Evolutionary conservation across 2,797 vertebrate species (phyloP), one percentile per base, ranked within the genome.

Genomic region (Eospalax fontanierii): DNA sequence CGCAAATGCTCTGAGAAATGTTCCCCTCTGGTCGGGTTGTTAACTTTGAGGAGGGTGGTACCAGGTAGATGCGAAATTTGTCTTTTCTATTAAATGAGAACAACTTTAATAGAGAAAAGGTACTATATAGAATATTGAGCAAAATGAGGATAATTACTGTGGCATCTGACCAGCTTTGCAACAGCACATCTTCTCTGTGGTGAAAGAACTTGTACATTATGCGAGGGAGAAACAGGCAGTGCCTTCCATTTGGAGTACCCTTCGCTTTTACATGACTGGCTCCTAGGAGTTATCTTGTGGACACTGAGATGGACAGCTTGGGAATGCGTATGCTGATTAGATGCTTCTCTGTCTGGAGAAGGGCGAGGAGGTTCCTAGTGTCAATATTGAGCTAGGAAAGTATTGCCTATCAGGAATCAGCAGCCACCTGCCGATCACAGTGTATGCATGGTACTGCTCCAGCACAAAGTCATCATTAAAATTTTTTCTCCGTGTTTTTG

Each of bases 331-430:
- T 35, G 71, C 33, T 89, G 46, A 66, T 80, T 21, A n/a, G 21
- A 61, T 71, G 33, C 1, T n/a, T 9, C 35, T 30, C 4, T 90
- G 2, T 30, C n/a, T 59, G 61, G 78, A 46, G 33, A 86, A 46
- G 4, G 14, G 0, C 28, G 2, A 46, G 10, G 21, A 50, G 19
- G 33, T 6, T 4, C 1, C 26, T 46, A 40, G 15, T 3, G 10
- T 90, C 43, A 4, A 9, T 21, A 4, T 18, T 6, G 22, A 59
- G 43, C 71, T 80, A 18, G 59, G 10, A 74, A 68, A 12, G 26
- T 91, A 9, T 43, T 80, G 22, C 38, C 2, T 33, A 4, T 46
- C 21, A 22, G 38, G 66, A 14, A n/a, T 33, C 28, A 28, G 43
- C 11, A 30, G 30, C 18, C 5, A 22, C 26, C 78, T 50, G 16